These are phyloP conservation scores for Euura lappo DNA, from an alignment of 1,140 invertebrate genomes.

Conservation along the genomic window DNA sequence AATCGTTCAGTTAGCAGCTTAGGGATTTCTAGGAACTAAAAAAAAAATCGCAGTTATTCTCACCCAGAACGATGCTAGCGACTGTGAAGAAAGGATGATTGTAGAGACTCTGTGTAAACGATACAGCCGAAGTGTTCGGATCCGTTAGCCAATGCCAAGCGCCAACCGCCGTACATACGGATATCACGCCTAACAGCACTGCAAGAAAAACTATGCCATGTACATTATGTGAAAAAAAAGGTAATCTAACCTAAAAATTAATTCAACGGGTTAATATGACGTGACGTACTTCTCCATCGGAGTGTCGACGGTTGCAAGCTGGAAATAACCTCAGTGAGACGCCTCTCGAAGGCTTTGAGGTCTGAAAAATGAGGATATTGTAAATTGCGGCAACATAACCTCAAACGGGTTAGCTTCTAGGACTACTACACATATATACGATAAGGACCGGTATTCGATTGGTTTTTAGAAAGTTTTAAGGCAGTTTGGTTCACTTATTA, in stretches of 20 bases:
- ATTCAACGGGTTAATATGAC: neutral
- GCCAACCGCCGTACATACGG: conserved; percentile 87
- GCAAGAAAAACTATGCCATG: conserved; percentile 50
- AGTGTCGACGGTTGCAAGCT: conserved; percentile 89
- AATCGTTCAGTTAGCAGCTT: neutral
- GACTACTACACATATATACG: neutral
- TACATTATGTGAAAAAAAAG: neutral
- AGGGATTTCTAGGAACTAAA: conserved; percentile 6
- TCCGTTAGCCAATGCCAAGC: conserved; percentile 96
- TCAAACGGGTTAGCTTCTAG: conserved; percentile 19
- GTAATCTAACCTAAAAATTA: neutral
- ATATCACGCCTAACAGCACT: conserved; percentile 86
- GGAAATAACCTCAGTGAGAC: conserved; percentile 95
- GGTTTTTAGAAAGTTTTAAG: conserved; percentile 34
- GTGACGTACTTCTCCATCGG: conserved; percentile 87
- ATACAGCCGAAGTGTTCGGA: conserved; percentile 84
- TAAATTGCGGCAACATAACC: neutral
- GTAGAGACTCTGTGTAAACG: conserved; percentile 87
- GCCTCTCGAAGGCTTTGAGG: conserved; percentile 94
- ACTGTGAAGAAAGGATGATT: conserved; percentile 98
- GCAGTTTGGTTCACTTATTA: conserved; percentile 50
- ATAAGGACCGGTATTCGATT: no score
- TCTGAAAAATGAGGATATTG: conserved; percentile 67
- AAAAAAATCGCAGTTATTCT: conserved; percentile 23
- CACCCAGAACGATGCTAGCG: conserved; percentile 83